Evolutionary conservation across 1,140 invertebrate species (phyloP), one percentile per base, ranked within the genome.

Genomic region (Pogonomyrmex barbatus): DNA sequence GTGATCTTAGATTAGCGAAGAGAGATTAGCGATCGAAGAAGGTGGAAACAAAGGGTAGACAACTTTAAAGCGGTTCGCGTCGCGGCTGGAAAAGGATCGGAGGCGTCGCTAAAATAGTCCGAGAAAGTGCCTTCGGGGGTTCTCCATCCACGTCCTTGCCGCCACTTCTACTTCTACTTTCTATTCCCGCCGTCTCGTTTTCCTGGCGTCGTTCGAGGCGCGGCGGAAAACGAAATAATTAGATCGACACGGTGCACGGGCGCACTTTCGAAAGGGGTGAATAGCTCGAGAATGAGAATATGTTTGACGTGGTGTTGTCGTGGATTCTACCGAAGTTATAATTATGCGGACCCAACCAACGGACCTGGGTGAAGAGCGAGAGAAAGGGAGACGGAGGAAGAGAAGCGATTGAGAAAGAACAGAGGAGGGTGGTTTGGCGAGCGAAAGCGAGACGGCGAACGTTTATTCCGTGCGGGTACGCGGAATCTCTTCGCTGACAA

Each of bases 401-500:
- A 30, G 17, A 33, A 42, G 9, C 9, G 24, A 24, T 24, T 24
- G 42, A 17, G n/a, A 39, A 67, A 12, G 9, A 17, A 71, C 10
- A n/a, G 65, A 42, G 4, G 12, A 36, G 33, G 12, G 45, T 68
- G 0, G 65, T 50, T 68, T 50, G 30, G n/a, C 45, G 85, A 24
- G 65, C 8, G 65, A 17, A 71, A 71, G 36, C 54, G 63, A 73
- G 85, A 86, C n/a, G 47, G 30, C 36, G 82, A 78, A 60, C 87
- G 65, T 89, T 89, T 89, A 89, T 89, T 89, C 85, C 88, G 71
- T 89, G 65, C 77, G 88, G 87, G 75, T 86, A 88, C 87, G 70
- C 77, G 85, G 85, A 89, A 89, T 89, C 89, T 90, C 85, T 90
- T 90, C 85, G 85, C 83, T 89, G 87, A 89, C 91, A 92, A 91